A percentile compares a stretch with the other conserved stretches of the same genome.
Evolutionary conservation across 2,888 invertebrate genomes (phyloP).

Genomic region (Aethes cnicana): DNA sequence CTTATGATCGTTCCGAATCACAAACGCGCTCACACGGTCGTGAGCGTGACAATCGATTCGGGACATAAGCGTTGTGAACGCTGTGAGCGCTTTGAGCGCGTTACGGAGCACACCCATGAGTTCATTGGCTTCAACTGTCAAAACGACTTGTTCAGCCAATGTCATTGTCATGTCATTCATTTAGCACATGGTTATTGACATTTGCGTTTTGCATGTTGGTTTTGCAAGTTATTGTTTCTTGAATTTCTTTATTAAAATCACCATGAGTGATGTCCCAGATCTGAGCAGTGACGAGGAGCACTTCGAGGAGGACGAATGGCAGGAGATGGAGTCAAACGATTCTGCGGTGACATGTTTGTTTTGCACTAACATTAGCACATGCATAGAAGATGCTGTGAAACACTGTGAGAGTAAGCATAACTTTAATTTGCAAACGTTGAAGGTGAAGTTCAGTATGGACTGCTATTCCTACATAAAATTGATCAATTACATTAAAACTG

Average conservation of each 20-base stretch:
- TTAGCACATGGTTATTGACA: conserved; percentile 43
- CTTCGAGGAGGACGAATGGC: conserved; percentile 76
- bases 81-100: no score
- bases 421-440: conserved; percentile 85
- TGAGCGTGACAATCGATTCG: no score
- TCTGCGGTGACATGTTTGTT: conserved; percentile 85
- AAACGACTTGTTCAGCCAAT: background rate
- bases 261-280: conserved; percentile 75
- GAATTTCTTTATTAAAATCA: conserved; percentile 28
- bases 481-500: conserved; percentile 89
- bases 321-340: conserved; percentile 72
- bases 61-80: no score
- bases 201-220: background rate
- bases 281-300: conserved; percentile 77
- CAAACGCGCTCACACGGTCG: no score
- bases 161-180: conserved; percentile 29
- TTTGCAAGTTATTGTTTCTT: conserved; percentile 10
- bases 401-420: conserved; percentile 86
- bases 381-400: conserved; percentile 84
- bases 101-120: no score
- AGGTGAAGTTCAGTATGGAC: conserved; percentile 88
- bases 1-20: no score
- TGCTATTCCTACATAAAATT: conserved; percentile 91
- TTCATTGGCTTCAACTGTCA: conserved; percentile 2
- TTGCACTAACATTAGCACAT: conserved; percentile 84